Evolutionary conservation across 2,888 invertebrate species (phyloP).

Genomic region (Erebia palarica): DNA sequence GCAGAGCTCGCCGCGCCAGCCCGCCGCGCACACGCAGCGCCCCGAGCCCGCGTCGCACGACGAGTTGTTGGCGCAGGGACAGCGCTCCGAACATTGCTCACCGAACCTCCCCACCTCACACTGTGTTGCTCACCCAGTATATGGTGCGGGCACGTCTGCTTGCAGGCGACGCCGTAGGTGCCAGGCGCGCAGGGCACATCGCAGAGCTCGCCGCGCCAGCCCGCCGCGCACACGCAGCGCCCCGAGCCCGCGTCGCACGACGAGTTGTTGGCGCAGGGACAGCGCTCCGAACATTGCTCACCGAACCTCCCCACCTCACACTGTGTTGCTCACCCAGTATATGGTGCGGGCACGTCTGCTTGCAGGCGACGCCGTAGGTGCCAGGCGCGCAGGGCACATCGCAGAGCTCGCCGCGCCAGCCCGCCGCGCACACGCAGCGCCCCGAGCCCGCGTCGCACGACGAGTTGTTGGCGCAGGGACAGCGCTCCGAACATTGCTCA

Average conservation of each 20-base stretch:
- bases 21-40: conserved; percentile 91
- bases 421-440: conserved; percentile 91
- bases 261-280: conserved; percentile 92
- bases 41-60: conserved; percentile 91
- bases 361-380: conserved; percentile 91
- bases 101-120: conserved; percentile 74
- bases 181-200: conserved; percentile 88
- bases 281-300: conserved; percentile 88
- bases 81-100: conserved; percentile 88
- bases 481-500: conserved; percentile 88
- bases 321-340: conserved; percentile 27
- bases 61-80: conserved; percentile 92
- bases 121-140: conserved; percentile 27
- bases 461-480: conserved; percentile 92
- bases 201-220: conserved; percentile 90
- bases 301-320: conserved; percentile 74
- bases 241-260: conserved; percentile 91
- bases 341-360: conserved; percentile 85
- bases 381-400: conserved; percentile 88
- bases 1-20: conserved; percentile 90
- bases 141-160: conserved; percentile 85
- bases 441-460: conserved; percentile 91
- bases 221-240: conserved; percentile 91
- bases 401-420: conserved; percentile 90
- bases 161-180: conserved; percentile 91